phyloP scores from a whole-genome alignment of 2,113 vertebrate genomes.

The Poeciliopsis prolifica region DNA sequence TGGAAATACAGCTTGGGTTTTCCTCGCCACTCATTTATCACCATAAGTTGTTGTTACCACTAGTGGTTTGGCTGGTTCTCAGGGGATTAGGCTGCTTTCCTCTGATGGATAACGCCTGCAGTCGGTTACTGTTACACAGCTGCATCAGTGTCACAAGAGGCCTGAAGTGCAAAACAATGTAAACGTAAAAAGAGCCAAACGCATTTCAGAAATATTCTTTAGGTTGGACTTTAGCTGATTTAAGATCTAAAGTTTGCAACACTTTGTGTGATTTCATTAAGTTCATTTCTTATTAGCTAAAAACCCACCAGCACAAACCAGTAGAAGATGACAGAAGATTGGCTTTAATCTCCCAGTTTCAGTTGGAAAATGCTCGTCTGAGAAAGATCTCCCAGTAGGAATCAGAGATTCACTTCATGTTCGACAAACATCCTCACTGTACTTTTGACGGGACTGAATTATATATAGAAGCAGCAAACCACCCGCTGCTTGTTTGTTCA shows the following conservation, averaged over 20 bases:
- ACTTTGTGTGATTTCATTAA: not conserved
- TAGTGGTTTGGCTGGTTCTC: conserved; percentile 68
- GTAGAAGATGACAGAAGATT: conserved; percentile 23
- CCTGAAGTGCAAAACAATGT: not conserved
- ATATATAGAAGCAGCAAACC: conserved; percentile 65
- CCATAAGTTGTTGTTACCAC: conserved; percentile 62
- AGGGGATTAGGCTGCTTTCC: conserved; percentile 39
- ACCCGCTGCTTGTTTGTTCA: conserved; percentile 70
- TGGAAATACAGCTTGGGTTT: conserved; percentile 65
- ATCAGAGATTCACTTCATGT: conserved; percentile 46
- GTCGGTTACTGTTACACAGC: conserved; percentile 59
- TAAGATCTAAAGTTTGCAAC: not conserved
- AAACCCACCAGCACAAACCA: conserved; percentile 21
- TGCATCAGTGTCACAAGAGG: conserved; percentile 40
- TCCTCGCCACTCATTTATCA: conserved; percentile 50
- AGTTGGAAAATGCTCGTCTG: conserved; percentile 25
- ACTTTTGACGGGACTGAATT: conserved; percentile 69
- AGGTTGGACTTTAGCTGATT: not conserved
- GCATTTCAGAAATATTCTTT: not conserved
- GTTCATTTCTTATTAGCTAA: not conserved
- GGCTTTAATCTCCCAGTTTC: conserved; percentile 30
- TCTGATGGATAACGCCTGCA: conserved; percentile 51
- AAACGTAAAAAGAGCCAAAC: not conserved
- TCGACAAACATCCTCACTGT: conserved; percentile 59
- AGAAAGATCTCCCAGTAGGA: conserved; percentile 23